These are phyloP conservation scores for Platygyra sinensis DNA, from an alignment of 64 coral and sea anemone species.

Conservation along the genomic window DNA sequence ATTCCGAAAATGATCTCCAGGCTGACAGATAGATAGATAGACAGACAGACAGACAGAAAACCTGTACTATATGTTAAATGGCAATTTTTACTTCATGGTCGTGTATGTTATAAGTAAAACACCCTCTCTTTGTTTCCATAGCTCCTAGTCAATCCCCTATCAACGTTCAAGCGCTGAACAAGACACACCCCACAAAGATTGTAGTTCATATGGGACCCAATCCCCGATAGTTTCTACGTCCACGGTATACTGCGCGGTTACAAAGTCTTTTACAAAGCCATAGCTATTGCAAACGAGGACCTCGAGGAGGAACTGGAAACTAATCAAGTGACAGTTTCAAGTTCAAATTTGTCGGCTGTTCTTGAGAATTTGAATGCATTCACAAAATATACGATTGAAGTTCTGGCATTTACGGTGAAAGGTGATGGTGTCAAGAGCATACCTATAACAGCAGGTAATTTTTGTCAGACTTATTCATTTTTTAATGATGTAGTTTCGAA, in stretches of 20 bases:
- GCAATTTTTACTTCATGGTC: neutral
- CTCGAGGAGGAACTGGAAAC: neutral
- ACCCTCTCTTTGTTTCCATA: neutral
- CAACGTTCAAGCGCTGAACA: conserved; percentile 63
- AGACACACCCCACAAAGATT: conserved; percentile 75
- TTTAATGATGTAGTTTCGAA: too few relatives aligned
- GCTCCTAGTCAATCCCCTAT: conserved; percentile 73
- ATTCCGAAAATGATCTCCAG: too few relatives aligned
- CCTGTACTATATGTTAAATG: neutral
- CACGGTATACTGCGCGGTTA: conserved; percentile 86
- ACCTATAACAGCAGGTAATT: conserved; percentile 69
- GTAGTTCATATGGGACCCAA: conserved; percentile 65
- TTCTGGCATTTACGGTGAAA: conserved; percentile 87
- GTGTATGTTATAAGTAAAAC: neutral
- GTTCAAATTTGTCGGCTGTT: neutral
- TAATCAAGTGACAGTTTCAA: conserved; percentile 8
- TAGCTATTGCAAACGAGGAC: conserved; percentile 44
- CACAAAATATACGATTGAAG: conserved; percentile 74
- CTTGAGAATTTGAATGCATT: conserved; percentile 65
- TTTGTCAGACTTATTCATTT: neutral
- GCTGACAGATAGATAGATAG: too few relatives aligned
- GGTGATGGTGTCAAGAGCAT: conserved; percentile 73
- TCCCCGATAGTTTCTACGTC: conserved; percentile 68
- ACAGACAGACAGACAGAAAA: too few relatives aligned
- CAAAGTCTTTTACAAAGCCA: conserved; percentile 63